These are phyloP conservation scores for Chorisops tibialis DNA, from an alignment of 2,888 invertebrate species.

Conservation along the genomic window DNA sequence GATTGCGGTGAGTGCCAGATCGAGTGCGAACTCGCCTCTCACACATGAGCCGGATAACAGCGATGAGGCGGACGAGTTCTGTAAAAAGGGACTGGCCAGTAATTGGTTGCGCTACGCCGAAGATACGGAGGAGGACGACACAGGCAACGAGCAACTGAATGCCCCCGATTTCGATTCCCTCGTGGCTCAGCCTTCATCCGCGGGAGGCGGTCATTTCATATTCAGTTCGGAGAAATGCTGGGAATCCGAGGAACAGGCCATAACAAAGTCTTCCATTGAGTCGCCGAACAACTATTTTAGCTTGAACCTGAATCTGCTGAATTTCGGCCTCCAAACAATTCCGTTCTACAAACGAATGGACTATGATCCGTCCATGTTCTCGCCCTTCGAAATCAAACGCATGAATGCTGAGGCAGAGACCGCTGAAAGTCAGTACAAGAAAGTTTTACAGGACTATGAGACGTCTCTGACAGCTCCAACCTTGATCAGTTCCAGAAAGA, in stretches of 20 bases:
- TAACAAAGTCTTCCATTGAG: conserved; percentile 27
- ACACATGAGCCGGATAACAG: conserved; percentile 53
- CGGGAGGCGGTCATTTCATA: conserved; percentile 48
- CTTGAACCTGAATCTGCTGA: conserved; percentile 49
- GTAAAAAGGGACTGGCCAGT: conserved; percentile 36
- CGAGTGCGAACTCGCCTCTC: conserved; percentile 76
- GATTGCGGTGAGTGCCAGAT: conserved; percentile 57
- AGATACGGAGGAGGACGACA: conserved; percentile 39
- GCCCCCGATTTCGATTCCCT: conserved; percentile 50
- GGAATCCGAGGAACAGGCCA: conserved; percentile 42
- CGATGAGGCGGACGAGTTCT: conserved; percentile 44
- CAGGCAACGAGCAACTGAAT: conserved; percentile 43
- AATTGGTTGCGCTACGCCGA: conserved; percentile 35
- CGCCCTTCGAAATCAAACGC: conserved; percentile 43
- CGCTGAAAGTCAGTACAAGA: conserved; percentile 43
- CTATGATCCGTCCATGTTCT: conserved; percentile 49
- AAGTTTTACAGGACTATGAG: conserved; percentile 39
- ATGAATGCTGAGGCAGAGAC: conserved; percentile 46
- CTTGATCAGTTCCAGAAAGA: neutral
- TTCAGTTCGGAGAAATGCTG: conserved; percentile 53
- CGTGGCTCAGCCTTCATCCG: conserved; percentile 46
- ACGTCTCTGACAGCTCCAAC: neutral
- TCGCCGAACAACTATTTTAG: conserved; percentile 48
- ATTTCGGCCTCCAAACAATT: conserved; percentile 51
- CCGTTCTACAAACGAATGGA: conserved; percentile 53